Conservation (phyloP, 2,797 vertebrate species). For the Kryptopterus vitreolus region DNA sequence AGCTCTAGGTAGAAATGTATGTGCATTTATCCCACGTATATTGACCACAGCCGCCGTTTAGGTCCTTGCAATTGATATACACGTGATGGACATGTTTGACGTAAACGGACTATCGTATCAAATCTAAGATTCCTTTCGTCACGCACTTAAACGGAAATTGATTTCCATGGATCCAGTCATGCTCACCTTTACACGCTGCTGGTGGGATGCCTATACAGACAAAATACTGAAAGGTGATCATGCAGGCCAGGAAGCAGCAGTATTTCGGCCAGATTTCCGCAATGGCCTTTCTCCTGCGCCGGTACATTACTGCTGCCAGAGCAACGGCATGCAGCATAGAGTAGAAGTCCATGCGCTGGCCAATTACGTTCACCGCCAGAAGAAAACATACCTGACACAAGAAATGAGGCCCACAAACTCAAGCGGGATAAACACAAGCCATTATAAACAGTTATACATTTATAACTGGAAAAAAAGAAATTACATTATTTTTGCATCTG, state of each 20-base stretch:
- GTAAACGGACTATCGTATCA: neutral
- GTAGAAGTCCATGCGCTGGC: slow-evolving; percentile 98
- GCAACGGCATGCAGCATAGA: slow-evolving; percentile 93
- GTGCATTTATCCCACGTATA: too few relatives aligned
- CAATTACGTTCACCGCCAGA: slow-evolving; percentile 91
- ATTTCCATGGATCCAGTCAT: neutral
- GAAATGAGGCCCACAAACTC: neutral
- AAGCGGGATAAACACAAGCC: neutral
- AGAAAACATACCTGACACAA: slow-evolving; percentile 89
- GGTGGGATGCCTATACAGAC: slow-evolving; percentile 95
- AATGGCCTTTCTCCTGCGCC: slow-evolving; percentile 94
- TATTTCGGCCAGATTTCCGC: slow-evolving; percentile 98
- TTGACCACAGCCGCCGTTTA: neutral
- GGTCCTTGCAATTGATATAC: neutral
- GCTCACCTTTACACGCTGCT: slow-evolving; percentile 89
- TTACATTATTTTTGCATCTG: too few relatives aligned
- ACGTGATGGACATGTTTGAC: neutral
- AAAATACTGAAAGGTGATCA: slow-evolving; percentile 93
- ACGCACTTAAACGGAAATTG: neutral
- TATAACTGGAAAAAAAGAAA: neutral
- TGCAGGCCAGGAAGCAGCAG: slow-evolving; percentile 93
- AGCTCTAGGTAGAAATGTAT: too few relatives aligned
- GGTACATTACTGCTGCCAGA: slow-evolving; percentile 86
- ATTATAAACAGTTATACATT: neutral
- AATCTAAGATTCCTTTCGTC: neutral